Conservation (phyloP, 2,113 vertebrate genomes). For the Mesembrinibis cayennensis region DNA sequence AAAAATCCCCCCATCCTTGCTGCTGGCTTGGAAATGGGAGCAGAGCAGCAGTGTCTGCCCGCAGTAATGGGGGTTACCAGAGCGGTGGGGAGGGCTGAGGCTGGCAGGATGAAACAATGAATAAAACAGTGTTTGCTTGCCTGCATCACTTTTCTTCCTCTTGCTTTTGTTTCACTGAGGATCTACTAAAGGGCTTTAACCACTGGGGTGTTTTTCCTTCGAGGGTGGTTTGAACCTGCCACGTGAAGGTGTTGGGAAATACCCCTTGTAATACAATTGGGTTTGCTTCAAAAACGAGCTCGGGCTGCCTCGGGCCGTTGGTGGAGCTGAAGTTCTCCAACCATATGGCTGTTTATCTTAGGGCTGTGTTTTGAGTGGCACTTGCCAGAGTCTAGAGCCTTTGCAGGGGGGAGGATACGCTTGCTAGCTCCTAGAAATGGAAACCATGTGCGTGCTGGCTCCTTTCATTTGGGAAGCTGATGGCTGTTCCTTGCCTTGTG, state of each 20-base stretch:
- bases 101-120: neutral
- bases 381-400: neutral
- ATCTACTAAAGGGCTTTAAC: neutral
- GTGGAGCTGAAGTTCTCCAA: neutral
- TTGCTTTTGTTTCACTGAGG: neutral
- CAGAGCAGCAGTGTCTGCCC: neutral
- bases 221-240: neutral
- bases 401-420: neutral
- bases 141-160: neutral
- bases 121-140: neutral
- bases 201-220: neutral
- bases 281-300: neutral
- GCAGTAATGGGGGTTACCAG: neutral
- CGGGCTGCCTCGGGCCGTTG: neutral
- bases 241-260: neutral
- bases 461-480: neutral
- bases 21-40: neutral
- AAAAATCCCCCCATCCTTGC: neutral
- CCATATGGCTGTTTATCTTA: neutral
- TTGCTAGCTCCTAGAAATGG: neutral
- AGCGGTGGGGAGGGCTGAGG: neutral
- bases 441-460: fast-evolving
- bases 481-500: fast-evolving
- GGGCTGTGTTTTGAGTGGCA: neutral
- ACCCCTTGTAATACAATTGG: neutral